phyloP scores from a whole-genome alignment of 1,140 invertebrate species.

The Calycopis cecrops region DNA sequence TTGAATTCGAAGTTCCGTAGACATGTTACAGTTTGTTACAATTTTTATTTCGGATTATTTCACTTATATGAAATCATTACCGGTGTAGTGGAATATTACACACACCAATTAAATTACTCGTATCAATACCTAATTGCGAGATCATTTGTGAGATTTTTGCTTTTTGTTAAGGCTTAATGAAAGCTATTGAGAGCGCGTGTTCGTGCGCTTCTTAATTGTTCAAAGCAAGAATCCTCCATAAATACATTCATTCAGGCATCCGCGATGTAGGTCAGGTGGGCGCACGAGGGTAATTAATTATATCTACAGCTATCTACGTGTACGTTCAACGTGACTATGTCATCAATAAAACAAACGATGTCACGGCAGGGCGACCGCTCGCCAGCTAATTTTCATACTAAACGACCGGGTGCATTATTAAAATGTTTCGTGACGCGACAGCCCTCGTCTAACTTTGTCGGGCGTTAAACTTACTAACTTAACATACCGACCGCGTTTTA shows the following conservation, averaged over 20 bases:
- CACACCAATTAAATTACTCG: too few relatives aligned
- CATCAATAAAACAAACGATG: conserved; percentile 54
- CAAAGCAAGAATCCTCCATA: conserved; percentile 9
- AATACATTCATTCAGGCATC: conserved; percentile 17
- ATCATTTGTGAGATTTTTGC: too few relatives aligned
- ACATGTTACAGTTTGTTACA: too few relatives aligned
- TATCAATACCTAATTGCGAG: too few relatives aligned
- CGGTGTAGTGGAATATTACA: too few relatives aligned
- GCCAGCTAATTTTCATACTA: conserved; percentile 68
- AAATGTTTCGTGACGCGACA: conserved; percentile 58
- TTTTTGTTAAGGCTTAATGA: not conserved
- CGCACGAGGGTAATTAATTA: conserved; percentile 23
- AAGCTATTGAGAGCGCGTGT: not conserved
- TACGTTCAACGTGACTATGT: conserved; percentile 13
- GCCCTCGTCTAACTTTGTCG: conserved; percentile 40
- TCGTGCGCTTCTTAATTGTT: conserved; percentile 3
- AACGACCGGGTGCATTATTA: conserved; percentile 69
- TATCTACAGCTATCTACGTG: conserved; percentile 22
- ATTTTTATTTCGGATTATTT: too few relatives aligned
- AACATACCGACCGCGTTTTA: conserved; percentile 25
- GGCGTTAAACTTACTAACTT: conserved; percentile 35
- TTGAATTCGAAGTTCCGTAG: too few relatives aligned
- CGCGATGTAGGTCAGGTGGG: conserved; percentile 20
- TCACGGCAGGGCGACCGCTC: conserved; percentile 33
- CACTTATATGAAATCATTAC: too few relatives aligned